Conservation (phyloP, 2,888 invertebrate genomes). For the Limenitis camilla region DNA sequence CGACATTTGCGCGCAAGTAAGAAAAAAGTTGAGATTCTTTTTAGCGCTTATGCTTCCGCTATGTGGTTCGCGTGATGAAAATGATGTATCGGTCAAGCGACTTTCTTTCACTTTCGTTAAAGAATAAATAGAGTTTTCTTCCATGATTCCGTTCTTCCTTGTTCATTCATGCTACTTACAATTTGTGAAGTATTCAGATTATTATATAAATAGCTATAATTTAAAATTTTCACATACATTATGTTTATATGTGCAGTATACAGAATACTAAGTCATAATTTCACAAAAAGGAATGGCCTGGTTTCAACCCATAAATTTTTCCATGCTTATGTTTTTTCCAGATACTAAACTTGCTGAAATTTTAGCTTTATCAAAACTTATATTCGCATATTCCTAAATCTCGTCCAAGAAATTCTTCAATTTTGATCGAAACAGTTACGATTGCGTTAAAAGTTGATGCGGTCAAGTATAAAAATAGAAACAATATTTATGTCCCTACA, state of each 20-base stretch:
- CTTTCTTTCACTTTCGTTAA: constrained; percentile 69
- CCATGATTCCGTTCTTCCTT: constrained; percentile 36
- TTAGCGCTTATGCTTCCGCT: constrained; percentile 68
- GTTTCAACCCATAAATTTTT: too few species aligned
- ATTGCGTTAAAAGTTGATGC: too few species aligned
- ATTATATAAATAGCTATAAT: background rate
- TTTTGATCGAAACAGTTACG: too few species aligned
- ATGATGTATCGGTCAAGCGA: constrained; percentile 65
- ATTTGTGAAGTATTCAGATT: background rate
- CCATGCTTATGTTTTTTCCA: too few species aligned
- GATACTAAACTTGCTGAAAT: too few species aligned
- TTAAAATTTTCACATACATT: background rate
- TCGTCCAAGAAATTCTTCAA: too few species aligned
- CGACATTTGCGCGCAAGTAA: constrained; percentile 42
- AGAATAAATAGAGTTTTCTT: constrained; percentile 47
- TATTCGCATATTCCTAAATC: too few species aligned
- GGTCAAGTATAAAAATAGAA: too few species aligned
- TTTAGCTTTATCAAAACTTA: too few species aligned
- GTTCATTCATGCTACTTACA: constrained; percentile 13
- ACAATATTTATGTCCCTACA: too few species aligned
- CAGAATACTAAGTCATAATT: background rate
- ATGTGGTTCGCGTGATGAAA: constrained; percentile 69
- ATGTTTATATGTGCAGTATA: background rate
- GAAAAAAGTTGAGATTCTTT: constrained; percentile 69
- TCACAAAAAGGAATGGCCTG: too few species aligned